phyloP scores from a whole-genome alignment of 2,888 invertebrate genomes.

The Tricholauxania praeusta region DNA sequence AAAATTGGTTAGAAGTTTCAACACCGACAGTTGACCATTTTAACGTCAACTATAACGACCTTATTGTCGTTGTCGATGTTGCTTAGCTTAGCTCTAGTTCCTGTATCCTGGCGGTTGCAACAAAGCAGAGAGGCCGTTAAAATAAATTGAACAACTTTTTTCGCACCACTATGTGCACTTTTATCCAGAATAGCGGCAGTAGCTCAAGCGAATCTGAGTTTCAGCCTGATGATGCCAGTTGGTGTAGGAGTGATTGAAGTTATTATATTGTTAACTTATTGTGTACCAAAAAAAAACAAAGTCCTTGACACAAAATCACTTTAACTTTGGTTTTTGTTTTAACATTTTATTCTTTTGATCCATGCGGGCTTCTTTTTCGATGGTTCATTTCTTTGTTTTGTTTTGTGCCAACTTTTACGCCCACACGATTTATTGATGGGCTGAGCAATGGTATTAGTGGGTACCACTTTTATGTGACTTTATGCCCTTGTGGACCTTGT shows the following conservation, averaged over 20 bases:
- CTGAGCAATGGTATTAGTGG: too few relatives aligned
- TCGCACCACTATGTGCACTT: not conserved
- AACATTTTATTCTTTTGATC: slow-evolving; percentile 3
- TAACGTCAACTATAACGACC: not conserved
- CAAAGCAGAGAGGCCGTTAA: slow-evolving; percentile 6
- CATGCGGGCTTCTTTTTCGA: not conserved
- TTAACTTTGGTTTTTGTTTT: slow-evolving; percentile 13
- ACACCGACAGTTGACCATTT: not conserved
- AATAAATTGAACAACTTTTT: slow-evolving; percentile 22
- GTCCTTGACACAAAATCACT: slow-evolving; percentile 32
- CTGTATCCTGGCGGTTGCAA: not conserved
- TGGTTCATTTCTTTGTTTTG: not conserved
- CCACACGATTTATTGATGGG: not conserved
- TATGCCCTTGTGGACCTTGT: not conserved
- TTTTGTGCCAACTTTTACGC: not conserved
- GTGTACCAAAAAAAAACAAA: not conserved
- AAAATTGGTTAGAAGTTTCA: not conserved
- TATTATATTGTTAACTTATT: slow-evolving; percentile 20
- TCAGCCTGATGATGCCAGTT: not conserved
- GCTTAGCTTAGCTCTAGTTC: not conserved
- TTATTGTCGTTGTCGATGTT: not conserved
- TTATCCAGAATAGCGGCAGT: not conserved
- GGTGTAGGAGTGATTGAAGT: slow-evolving; percentile 4
- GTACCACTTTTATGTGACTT: not conserved
- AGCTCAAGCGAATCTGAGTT: not conserved